Evolutionary conservation across 1,140 invertebrate species (phyloP).

Genomic region (Pemphigus obesinymphae): DNA sequence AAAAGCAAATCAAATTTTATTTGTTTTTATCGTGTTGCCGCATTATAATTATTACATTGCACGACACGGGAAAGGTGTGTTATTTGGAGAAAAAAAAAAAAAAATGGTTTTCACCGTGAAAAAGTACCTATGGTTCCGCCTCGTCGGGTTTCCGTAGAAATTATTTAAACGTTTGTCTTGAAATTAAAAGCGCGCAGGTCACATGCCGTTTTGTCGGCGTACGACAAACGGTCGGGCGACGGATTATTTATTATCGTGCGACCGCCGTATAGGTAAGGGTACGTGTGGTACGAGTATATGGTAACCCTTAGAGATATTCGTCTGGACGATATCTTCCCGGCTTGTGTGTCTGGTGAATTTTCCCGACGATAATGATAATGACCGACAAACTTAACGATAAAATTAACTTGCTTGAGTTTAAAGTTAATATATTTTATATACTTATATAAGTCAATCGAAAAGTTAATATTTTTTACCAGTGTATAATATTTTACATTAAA

Average conservation of each 20-base stretch:
- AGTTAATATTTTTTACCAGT: too few relatives aligned
- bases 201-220: background rate
- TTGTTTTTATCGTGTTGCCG: background rate
- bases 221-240: background rate
- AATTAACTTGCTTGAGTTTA: too few relatives aligned
- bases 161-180: background rate
- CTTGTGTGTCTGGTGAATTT: too few relatives aligned
- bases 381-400: too few relatives aligned
- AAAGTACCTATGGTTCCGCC: background rate
- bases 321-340: too few relatives aligned
- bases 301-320: too few relatives aligned
- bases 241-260: background rate
- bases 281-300: background rate
- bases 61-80: background rate
- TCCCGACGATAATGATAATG: too few relatives aligned
- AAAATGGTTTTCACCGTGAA: conserved; percentile 26
- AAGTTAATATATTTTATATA: too few relatives aligned
- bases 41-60: conserved; percentile 1
- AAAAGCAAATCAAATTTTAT: conserved; percentile 37
- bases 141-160: background rate
- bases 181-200: background rate
- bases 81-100: background rate
- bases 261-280: background rate
- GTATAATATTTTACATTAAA: too few relatives aligned
- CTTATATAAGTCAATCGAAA: too few relatives aligned